Evolutionary conservation across 2,888 invertebrate genomes (phyloP).

Genomic region (Fragum whitleyi): DNA sequence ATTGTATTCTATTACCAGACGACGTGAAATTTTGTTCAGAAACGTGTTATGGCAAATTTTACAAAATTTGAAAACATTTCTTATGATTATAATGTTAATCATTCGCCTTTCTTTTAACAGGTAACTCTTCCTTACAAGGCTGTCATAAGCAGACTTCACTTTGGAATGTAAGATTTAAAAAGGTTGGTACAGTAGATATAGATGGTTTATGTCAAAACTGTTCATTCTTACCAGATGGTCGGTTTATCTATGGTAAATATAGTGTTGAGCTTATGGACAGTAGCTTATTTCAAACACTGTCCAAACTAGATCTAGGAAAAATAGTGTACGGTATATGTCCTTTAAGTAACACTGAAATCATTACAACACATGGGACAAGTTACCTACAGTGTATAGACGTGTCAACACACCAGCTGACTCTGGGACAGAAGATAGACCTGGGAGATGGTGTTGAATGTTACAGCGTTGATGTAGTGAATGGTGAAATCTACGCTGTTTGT

Average conservation of each 20-base stretch:
- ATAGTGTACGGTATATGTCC: background rate
- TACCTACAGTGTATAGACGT: background rate
- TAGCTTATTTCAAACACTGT: background rate
- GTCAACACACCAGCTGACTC: background rate
- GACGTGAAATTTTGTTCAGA: too few species aligned
- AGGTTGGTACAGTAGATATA: too few species aligned
- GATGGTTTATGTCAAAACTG: too few species aligned
- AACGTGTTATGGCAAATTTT: too few species aligned
- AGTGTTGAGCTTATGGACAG: background rate
- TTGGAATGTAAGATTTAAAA: too few species aligned
- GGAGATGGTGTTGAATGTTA: background rate
- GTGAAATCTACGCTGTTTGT: background rate
- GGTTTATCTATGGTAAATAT: background rate
- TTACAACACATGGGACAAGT: background rate
- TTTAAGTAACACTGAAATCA: background rate
- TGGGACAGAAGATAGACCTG: background rate
- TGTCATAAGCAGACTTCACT: too few species aligned
- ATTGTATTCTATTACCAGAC: too few species aligned
- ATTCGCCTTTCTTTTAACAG: too few species aligned
- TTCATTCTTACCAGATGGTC: background rate
- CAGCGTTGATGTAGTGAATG: background rate
- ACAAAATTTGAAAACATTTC: too few species aligned
- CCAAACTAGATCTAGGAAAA: background rate
- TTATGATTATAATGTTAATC: too few species aligned
- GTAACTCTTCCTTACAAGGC: too few species aligned